Percentiles rank a stretch among this genome's conserved stretches.
Evolutionary conservation across 2,797 vertebrate species (phyloP).

Genomic region (Artibeus jamaicensis): DNA sequence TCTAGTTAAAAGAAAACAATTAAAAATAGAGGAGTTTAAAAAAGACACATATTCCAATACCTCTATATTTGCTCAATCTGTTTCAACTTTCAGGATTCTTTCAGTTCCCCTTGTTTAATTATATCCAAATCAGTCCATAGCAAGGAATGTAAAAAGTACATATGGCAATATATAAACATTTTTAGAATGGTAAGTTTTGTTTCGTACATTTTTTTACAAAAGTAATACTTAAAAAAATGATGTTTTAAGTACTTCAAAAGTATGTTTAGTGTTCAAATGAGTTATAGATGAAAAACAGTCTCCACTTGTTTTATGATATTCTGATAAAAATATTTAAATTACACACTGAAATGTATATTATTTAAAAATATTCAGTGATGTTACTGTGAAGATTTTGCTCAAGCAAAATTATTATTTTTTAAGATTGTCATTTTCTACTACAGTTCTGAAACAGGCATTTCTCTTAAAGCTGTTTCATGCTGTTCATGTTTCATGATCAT

Average conservation of each 20-base stretch:
- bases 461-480: neutral
- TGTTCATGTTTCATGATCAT: slow-evolving; percentile 1
- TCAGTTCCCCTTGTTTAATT: neutral
- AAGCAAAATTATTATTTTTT: neutral
- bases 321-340: neutral
- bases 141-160: neutral
- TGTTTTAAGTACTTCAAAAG: neutral
- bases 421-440: neutral
- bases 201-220: neutral
- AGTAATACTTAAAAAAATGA: neutral
- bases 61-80: neutral
- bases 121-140: neutral
- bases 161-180: neutral
- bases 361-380: neutral
- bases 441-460: neutral
- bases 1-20: neutral
- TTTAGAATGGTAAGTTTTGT: neutral
- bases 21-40: neutral
- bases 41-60: neutral
- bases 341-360: neutral
- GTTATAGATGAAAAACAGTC: neutral
- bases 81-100: neutral
- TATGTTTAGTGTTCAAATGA: neutral
- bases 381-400: neutral
- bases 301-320: neutral